phyloP scores from a whole-genome alignment of 2,113 vertebrate genomes.

The Eolophus roseicapilla region DNA sequence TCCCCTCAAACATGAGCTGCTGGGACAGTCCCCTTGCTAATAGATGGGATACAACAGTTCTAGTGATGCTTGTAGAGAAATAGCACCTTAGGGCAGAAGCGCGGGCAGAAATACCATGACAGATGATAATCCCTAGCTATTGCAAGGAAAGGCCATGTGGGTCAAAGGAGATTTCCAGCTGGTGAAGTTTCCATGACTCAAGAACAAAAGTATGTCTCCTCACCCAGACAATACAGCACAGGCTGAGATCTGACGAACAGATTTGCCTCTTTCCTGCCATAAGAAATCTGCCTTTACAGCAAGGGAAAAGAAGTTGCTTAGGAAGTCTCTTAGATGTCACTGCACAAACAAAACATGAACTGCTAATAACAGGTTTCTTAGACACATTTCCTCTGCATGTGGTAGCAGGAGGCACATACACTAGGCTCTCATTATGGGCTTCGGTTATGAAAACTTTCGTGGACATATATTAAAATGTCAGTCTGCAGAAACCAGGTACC shows the following conservation, averaged over 20 bases:
- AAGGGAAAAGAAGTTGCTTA: constrained; percentile 24
- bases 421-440: neutral
- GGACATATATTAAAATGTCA: constrained; percentile 40
- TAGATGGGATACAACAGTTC: neutral
- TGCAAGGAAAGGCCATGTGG: neutral
- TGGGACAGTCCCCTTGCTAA: neutral
- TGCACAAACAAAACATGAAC: constrained; percentile 24
- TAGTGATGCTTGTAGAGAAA: neutral
- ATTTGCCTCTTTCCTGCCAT: neutral
- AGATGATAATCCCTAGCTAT: neutral
- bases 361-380: constrained; percentile 34
- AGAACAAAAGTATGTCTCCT: neutral
- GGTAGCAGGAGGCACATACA: neutral
- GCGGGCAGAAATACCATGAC: neutral
- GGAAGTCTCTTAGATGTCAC: constrained; percentile 19
- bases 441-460: constrained; percentile 40
- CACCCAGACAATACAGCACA: neutral
- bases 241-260: neutral
- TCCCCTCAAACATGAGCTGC: neutral
- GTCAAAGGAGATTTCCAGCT: neutral
- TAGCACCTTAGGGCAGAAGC: neutral
- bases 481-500: constrained; percentile 15
- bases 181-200: neutral
- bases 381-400: constrained; percentile 6
- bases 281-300: neutral